Percentiles rank a stretch among this genome's conserved stretches.
These are phyloP conservation scores for Phylloscopus collybita DNA, from an alignment of 2,797 vertebrate species.

Conservation along the genomic window DNA sequence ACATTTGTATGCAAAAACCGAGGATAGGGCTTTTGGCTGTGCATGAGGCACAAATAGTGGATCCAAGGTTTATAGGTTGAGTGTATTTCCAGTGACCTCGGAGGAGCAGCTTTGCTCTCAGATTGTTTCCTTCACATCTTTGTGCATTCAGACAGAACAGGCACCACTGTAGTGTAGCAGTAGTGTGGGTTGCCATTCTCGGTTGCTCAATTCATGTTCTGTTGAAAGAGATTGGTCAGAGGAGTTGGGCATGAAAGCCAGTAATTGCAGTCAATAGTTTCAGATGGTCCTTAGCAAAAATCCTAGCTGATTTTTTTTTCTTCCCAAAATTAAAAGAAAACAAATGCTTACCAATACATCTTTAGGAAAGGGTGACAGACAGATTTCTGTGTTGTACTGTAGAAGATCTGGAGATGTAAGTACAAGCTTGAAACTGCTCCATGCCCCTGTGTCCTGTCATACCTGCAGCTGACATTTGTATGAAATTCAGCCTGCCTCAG, in stretches of 20 bases:
- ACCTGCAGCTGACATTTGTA: background rate
- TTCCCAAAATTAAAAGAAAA: background rate
- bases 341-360: background rate
- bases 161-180: background rate
- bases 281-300: background rate
- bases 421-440: background rate
- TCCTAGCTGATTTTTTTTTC: background rate
- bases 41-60: background rate
- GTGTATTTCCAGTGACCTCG: background rate
- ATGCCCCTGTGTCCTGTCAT: background rate
- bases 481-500: background rate
- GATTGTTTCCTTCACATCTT: background rate
- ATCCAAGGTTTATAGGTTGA: background rate
- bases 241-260: background rate
- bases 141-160: background rate
- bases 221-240: background rate
- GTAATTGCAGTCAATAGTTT: background rate
- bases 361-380: background rate
- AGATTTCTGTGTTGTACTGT: background rate
- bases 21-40: background rate
- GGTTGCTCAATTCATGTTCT: accelerated
- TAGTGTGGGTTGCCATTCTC: background rate
- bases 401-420: background rate
- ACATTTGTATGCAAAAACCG: background rate
- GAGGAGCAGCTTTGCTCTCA: background rate